These are phyloP conservation scores for Whitmania pigra DNA, from an alignment of 1,140 invertebrate species.

Conservation along the genomic window DNA sequence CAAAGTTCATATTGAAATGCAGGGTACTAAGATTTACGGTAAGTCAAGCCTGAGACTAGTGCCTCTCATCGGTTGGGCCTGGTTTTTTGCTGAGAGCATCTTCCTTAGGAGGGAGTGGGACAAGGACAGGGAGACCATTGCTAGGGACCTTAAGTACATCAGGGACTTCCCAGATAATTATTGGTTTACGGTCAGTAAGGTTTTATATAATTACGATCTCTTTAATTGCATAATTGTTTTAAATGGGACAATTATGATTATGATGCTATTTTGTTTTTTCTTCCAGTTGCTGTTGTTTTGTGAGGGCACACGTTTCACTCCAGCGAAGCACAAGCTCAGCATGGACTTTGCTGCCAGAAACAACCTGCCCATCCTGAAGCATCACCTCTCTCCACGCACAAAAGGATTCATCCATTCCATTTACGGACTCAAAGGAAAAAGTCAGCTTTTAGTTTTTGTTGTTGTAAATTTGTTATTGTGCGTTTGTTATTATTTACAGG, in stretches of 20 bases:
- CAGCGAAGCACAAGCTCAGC: constrained; percentile 71
- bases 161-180: constrained; percentile 54
- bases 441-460: constrained; percentile 24
- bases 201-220: neutral
- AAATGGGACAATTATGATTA: constrained; percentile 44
- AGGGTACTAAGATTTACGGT: constrained; percentile 87
- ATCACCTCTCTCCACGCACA: constrained; percentile 81
- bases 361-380: constrained; percentile 67
- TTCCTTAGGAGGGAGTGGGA: constrained; percentile 82
- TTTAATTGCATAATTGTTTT: neutral
- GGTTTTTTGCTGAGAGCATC: constrained; percentile 82
- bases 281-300: constrained; percentile 73
- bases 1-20: constrained; percentile 17
- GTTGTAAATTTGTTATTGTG: neutral
- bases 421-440: constrained; percentile 36
- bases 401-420: constrained; percentile 60
- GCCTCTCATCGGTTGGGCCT: constrained; percentile 86
- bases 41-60: constrained; percentile 81
- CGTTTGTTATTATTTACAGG: neutral
- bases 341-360: constrained; percentile 73
- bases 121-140: constrained; percentile 69
- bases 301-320: constrained; percentile 83
- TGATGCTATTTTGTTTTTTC: constrained; percentile 70
- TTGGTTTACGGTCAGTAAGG: constrained; percentile 36
- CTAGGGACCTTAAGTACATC: constrained; percentile 63